A percentile compares a stretch with the other conserved stretches of the same genome.
These are phyloP conservation scores for Girardinus metallicus DNA, from an alignment of 2,797 vertebrate genomes.

Conservation along the genomic window DNA sequence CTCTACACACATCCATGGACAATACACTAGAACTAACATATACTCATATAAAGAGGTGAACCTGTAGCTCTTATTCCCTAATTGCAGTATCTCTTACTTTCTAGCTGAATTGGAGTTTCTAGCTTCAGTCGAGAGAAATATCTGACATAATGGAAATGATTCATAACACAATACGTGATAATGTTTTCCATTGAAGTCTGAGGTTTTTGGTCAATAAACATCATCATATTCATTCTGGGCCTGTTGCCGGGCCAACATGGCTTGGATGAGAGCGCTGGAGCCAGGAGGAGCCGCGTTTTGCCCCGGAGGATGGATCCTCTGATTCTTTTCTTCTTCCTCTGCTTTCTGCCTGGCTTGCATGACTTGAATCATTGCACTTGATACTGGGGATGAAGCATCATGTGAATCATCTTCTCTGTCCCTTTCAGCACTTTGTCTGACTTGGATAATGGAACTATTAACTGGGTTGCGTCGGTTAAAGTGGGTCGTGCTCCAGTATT, in stretches of 20 bases:
- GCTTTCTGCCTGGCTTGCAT: conserved; percentile 67
- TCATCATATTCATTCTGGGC: conserved; percentile 79
- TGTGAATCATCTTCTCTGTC: background rate
- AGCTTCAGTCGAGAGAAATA: background rate
- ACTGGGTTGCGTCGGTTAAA: conserved; percentile 19
- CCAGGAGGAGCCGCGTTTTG: conserved; percentile 37
- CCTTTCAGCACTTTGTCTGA: conserved; percentile 47
- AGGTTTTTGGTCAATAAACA: conserved; percentile 66
- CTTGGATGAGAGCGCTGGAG: conserved; percentile 78
- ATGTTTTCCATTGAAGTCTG: background rate
- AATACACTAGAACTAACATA: conserved; percentile 19
- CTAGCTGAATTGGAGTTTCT: conserved; percentile 9
- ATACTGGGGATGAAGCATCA: conserved; percentile 17
- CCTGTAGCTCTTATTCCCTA: conserved; percentile 47
- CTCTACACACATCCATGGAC: background rate
- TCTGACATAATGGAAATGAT: background rate
- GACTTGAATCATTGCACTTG: conserved; percentile 63
- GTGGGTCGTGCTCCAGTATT: conserved; percentile 6
- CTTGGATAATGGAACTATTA: conserved; percentile 36
- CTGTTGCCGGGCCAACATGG: conserved; percentile 78
- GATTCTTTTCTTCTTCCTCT: conserved; percentile 43
- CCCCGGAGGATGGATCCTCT: conserved; percentile 13
- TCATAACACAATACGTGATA: background rate
- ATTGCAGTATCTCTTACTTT: background rate
- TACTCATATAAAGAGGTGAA: conserved; percentile 47